Base-by-base conservation (phyloP, 2,888 invertebrate species). In the Leptinotarsa rubiginosa region DNA sequence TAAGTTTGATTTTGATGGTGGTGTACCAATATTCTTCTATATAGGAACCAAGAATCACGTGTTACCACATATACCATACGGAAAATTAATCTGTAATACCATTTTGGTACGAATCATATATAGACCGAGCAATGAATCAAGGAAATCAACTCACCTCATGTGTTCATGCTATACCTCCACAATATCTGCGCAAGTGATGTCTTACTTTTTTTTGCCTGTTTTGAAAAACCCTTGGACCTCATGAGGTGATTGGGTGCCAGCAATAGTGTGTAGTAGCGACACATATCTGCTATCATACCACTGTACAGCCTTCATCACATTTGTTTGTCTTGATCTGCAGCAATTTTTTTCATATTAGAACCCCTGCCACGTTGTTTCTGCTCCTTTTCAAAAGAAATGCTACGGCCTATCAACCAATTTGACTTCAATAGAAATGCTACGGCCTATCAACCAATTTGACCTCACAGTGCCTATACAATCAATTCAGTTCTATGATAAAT, bases 311-410 rank as follows among this genome's bases (percentile, higher is more conserved):
- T 47, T 47, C 12, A 47, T 4, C 50, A n/a, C n/a, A n/a, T n/a
- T n/a, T 50, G 50, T 50, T 50, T 10, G 15, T 50, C 15, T 50
- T 50, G 7, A 16, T 50, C 7, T 50, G 50, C 18, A 31, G 50
- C 18, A 31, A 65, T n/a, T 47, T 65, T 65, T 65, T 65, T 13
- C 25, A 10, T 31, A 41, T 41, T n/a, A 18, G 65, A 31, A 65
- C 65, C 65, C 16, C 65, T 31, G 31, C 65, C 65, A n/a, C 65
- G 25, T 65, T 65, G n/a, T 70, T 69, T 72, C 64, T 72, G 52
- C 65, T 62, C 22, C 59, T 70, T n/a, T 70, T 72, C 64, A 15
- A 18, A 15, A 50, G 50, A 16, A 50, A 50, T 15, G 50, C 50
- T 50, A 16, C 15, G 12, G 5, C 47, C 47, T 12, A 47, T 47